Evolutionary conservation across 2,113 vertebrate species (phyloP), one percentile per base, ranked within the genome.

Genomic region (Egretta garzetta): DNA sequence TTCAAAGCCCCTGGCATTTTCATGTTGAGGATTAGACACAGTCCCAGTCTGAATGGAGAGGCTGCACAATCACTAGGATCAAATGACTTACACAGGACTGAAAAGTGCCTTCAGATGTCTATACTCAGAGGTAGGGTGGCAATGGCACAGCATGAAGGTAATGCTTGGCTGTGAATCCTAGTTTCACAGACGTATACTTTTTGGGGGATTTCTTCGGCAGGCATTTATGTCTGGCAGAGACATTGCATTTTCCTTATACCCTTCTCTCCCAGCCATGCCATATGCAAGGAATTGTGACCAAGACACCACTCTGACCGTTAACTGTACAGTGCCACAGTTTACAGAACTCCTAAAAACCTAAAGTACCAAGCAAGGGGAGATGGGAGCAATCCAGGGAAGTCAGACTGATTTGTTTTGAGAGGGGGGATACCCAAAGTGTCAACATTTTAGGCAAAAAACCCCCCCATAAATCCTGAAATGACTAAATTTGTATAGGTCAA

Each of bases 401-500:
- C 33, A 62, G 68, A 58, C 2, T 67, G n/a, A 26, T 58, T 77
- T 86, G 13, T 41, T 62, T 66, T 72, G 37, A 67, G 16, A 60
- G 7, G 21, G 3, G 3, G 2, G 5, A 56, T 37, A 73, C 3
- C 3, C 17, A 28, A 64, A 96, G 7, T 37, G 49, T 20, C 49
- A 67, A 53, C 4, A 45, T 43, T 81, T 84, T 70, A 73, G 50
- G 13, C 3, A 33, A n/a, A 32, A 41, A 19, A 8, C 37, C 37
- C 37, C 37, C 37, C 37, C 12, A 41, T 39, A 50, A 37, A 28
- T 33, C 21, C 45, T 37, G 14, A 32, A 80, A 10, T 64, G 24
- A n/a, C 35, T 84, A 26, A 60, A 37, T 35, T 74, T 66, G 6
- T 43, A 18, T 9, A 50, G 26, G 6, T 60, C 0, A 0, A 73